Percentiles rank a stretch among this genome's conserved stretches.
Evolutionary conservation across 30 jellyfish, hydroid and myxozoan species (phyloP).

Genomic region (Morbakka virulenta): DNA sequence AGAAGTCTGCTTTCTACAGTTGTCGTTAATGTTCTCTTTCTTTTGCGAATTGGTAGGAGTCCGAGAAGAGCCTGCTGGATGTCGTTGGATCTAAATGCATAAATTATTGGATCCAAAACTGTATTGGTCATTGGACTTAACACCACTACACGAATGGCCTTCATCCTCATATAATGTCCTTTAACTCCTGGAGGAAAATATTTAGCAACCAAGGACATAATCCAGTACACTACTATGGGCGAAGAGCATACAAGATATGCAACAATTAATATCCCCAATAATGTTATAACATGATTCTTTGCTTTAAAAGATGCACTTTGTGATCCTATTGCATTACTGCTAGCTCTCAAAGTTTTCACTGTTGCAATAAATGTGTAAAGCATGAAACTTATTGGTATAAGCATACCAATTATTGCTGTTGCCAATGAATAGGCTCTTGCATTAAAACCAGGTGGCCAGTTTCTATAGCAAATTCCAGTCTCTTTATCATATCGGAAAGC

Average conservation of each 20-base stretch:
- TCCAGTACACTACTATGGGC: constrained; percentile 68
- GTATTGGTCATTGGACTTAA: constrained; percentile 52
- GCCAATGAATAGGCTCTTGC: constrained; percentile 24
- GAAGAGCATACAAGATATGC: constrained; percentile 63
- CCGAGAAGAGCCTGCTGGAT: not conserved
- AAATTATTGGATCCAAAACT: constrained; percentile 67
- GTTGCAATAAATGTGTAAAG: constrained; percentile 38
- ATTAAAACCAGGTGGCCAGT: constrained; percentile 50
- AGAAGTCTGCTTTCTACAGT: too few relatives aligned
- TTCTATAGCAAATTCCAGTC: constrained; percentile 44
- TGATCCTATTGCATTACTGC: constrained; percentile 18
- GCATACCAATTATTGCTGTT: constrained; percentile 33
- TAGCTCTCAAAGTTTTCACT: constrained; percentile 31
- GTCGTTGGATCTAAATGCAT: constrained; percentile 54
- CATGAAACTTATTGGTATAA: constrained; percentile 36
- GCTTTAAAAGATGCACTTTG: not conserved
- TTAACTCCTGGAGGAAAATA: constrained; percentile 54
- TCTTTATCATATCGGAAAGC: constrained; percentile 27
- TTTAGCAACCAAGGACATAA: constrained; percentile 39
- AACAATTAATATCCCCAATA: constrained; percentile 38
- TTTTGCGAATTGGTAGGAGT: too few relatives aligned
- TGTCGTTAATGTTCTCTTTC: too few relatives aligned
- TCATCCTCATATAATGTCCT: constrained; percentile 62
- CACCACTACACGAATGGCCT: constrained; percentile 26
- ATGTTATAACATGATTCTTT: constrained; percentile 37